Evolutionary conservation across 2,888 invertebrate genomes (phyloP), one percentile per base, ranked within the genome.

Genomic region (Monoplex corrugatus): DNA sequence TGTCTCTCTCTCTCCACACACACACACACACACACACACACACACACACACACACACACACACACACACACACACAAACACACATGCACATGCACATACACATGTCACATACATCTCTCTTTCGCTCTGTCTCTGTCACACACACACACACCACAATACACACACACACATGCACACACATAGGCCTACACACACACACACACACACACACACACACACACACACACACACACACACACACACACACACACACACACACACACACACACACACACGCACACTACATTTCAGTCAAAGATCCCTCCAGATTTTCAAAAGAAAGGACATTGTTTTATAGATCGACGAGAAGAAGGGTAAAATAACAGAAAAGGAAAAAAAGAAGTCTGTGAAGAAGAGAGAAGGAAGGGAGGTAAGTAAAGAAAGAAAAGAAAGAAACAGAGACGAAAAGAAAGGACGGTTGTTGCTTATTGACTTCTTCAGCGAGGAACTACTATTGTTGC

Each of bases 1-100:
- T 50, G 50, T 50, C 50, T 50, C 50, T 50, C 50, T 50, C 50
- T 19, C 23, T n/a, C 68, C 28, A 63, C 16, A 3, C 23, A 23
- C 16, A 16, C 68, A 68, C 28, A 19, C 28, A n/a, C 23, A 28
- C 68, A n/a, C 68, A 23, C 63, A 23, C 63, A 23, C 23, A 23
- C 23, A 23, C 63, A 57, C 68, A 68, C 68, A 68, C 68, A 68
- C 68, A 68, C 68, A n/a, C 68, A 68, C n/a, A n/a, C 68, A 68
- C 68, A 68, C n/a, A n/a, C 68, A 68, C 68, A n/a, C 68, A n/a
- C 23, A 1, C n/a, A 68, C 68, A 28, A 16, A 23, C 63, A 28
- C 63, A 23, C 63, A 28, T 28, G 23, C 63, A 23, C 63, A 63
- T 28, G 23, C 63, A 63, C 63, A 63, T 28, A 63, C 63, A 5